phyloP scores from a whole-genome alignment of 2,113 vertebrate species.

The Boulengeromyrus knoepffleri region DNA sequence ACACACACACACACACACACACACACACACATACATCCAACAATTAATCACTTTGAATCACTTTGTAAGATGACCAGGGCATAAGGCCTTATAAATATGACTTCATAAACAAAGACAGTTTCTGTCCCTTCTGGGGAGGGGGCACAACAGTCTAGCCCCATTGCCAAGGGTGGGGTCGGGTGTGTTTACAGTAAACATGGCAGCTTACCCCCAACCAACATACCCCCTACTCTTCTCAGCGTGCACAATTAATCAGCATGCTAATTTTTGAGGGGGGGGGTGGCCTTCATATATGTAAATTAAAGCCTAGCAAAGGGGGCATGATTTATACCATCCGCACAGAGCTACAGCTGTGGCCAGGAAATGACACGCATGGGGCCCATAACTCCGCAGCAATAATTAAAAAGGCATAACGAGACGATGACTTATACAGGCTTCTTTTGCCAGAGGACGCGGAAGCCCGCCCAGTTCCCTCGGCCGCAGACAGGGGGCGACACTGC shows the following conservation, averaged over 20 bases:
- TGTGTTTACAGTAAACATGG: slow-evolving; percentile 58
- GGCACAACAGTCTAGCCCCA: slow-evolving; percentile 43
- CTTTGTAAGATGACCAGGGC: background rate
- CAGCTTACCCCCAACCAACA: slow-evolving; percentile 38
- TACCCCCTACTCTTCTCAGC: slow-evolving; percentile 52
- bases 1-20: too few species aligned
- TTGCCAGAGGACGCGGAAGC: slow-evolving; percentile 23
- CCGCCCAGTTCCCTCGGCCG: background rate
- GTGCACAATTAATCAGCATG: slow-evolving; percentile 57
- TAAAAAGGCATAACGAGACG: slow-evolving; percentile 63
- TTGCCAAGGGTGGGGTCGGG: slow-evolving; percentile 32
- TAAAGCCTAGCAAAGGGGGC: slow-evolving; percentile 55
- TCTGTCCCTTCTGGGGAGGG: slow-evolving; percentile 34
- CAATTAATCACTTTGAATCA: slow-evolving; percentile 15
- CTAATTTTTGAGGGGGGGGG: slow-evolving; percentile 52
- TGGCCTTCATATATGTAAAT: slow-evolving; percentile 61
- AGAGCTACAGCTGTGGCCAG: slow-evolving; percentile 33
- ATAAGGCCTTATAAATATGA: background rate
- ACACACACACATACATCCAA: too few species aligned
- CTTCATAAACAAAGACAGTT: slow-evolving; percentile 36
- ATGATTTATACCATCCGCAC: slow-evolving; percentile 55
- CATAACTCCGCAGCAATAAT: slow-evolving; percentile 60
- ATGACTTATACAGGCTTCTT: slow-evolving; percentile 58
- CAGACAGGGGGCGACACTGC: background rate
- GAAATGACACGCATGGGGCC: slow-evolving; percentile 54